These are phyloP conservation scores for Eulithis prunata DNA, from an alignment of 2,888 invertebrate genomes.

Conservation along the genomic window DNA sequence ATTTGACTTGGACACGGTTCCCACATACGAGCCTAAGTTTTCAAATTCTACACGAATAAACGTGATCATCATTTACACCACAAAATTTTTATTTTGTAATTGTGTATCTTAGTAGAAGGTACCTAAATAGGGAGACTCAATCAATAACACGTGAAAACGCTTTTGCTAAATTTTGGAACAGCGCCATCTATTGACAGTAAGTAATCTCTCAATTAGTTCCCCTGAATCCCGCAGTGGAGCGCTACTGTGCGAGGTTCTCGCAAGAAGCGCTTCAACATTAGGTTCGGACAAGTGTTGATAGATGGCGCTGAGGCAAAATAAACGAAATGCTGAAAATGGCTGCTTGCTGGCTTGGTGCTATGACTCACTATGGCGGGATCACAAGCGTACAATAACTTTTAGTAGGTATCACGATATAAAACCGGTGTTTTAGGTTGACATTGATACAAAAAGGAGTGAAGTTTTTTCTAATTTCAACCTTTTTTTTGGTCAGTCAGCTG, in stretches of 20 bases:
- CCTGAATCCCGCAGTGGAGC: slow-evolving; percentile 41
- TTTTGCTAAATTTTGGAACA: slow-evolving; percentile 44
- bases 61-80: neutral
- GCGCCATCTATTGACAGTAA: slow-evolving; percentile 62
- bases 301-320: slow-evolving; percentile 53
- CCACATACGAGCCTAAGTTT: too few species aligned
- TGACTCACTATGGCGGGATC: neutral
- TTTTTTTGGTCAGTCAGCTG: too few species aligned
- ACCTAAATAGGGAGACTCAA: slow-evolving; percentile 7
- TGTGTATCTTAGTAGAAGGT: neutral
- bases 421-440: too few species aligned
- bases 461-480: too few species aligned
- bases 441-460: too few species aligned
- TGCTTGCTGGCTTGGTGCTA: too few species aligned
- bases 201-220: slow-evolving; percentile 42
- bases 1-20: too few species aligned
- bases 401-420: too few species aligned
- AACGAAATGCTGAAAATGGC: neutral
- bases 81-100: slow-evolving; percentile 1
- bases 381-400: neutral
- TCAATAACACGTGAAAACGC: slow-evolving; percentile 45
- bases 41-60: too few species aligned
- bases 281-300: slow-evolving; percentile 42
- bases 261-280: slow-evolving; percentile 5
- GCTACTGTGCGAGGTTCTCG: slow-evolving; percentile 34